Base-by-base conservation (phyloP, 2,888 invertebrate species). In the Cyrtodaria siliqua region DNA sequence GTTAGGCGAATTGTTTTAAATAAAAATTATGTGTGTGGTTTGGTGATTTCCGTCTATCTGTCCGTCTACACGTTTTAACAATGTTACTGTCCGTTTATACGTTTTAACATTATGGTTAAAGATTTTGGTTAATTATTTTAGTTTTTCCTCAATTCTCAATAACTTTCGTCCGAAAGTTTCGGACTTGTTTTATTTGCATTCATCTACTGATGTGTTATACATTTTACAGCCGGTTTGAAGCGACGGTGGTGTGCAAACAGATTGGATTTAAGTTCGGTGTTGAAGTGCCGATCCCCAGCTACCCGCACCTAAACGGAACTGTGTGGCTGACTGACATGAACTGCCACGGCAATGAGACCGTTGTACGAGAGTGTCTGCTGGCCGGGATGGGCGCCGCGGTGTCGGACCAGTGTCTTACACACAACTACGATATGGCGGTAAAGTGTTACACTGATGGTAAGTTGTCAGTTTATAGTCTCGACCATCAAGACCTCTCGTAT, bases 281-380 rank as follows among this genome's bases (percentile, higher is more conserved):
- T 2, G 67, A 74, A 27, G 50, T 75, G 2, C 71, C 68, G 1
- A 56, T 75, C 3, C 73, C 77, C 2, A 55, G 44, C 24, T 80
- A 71, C 42, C 50, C 57, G 12, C 40, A 40, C 12, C 55, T 70
- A 12, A 85, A 56, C 23, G 90, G 87, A 6, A 86, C 84, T 2
- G 87, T 91, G 12, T 90, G 88, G 89, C 77, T 91, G 40, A 89
- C 84, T 38, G 74, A 87, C 24, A 64, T 90, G 26, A 64, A 94
- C 71, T 96, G 96, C 69, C 56, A 68, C 2, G 90, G 87, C 1
- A 71, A 82, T 29, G 89, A 89, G 66, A 63, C 74, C 2, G 66
- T 40, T 26, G 59, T 88, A 1, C 60, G 66, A 6, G 82, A 87
- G n/a, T 88, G 88, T 71, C 64, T 64, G 42, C 52, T 86, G 29